Percentiles rank a stretch among this genome's conserved stretches.
These are phyloP conservation scores for Mirza zaza DNA, from an alignment of 2,113 vertebrate genomes.

Conservation along the genomic window DNA sequence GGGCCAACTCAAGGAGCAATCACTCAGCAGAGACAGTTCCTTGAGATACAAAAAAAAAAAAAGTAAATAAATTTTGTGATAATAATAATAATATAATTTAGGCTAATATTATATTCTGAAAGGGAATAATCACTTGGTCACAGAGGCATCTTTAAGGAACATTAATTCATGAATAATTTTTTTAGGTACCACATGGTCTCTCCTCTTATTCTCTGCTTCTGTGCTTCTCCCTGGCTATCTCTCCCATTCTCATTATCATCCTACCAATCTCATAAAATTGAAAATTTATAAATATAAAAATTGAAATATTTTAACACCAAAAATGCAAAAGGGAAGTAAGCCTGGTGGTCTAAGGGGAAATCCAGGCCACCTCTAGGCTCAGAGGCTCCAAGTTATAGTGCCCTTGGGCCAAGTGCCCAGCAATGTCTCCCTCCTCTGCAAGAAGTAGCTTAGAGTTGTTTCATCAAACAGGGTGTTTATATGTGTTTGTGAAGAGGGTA, in stretches of 20 bases:
- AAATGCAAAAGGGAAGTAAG: not conserved
- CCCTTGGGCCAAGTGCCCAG: not conserved
- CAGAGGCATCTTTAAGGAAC: not conserved
- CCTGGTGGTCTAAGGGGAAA: not conserved
- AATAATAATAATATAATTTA: not conserved
- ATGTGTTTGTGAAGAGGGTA: not conserved
- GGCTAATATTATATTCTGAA: not conserved
- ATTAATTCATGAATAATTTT: not conserved
- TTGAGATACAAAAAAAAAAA: not conserved
- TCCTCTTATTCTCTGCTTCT: not conserved
- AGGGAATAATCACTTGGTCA: not conserved
- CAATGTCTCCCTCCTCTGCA: not conserved
- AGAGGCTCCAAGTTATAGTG: not conserved
- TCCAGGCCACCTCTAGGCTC: not conserved
- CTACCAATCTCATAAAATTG: not conserved
- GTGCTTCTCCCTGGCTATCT: not conserved
- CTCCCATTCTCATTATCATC: not conserved
- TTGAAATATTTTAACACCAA: not conserved
- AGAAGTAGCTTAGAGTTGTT: not conserved
- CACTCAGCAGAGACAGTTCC: not conserved
- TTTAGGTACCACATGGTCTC: not conserved
- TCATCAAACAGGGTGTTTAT: not conserved
- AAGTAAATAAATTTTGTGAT: not conserved
- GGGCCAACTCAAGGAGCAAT: not conserved
- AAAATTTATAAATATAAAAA: not conserved